Evolutionary conservation across 92 coral and sea anemone genomes (phyloP), one percentile per base, ranked within the genome.

Genomic region (Zoanthus gigantus): DNA sequence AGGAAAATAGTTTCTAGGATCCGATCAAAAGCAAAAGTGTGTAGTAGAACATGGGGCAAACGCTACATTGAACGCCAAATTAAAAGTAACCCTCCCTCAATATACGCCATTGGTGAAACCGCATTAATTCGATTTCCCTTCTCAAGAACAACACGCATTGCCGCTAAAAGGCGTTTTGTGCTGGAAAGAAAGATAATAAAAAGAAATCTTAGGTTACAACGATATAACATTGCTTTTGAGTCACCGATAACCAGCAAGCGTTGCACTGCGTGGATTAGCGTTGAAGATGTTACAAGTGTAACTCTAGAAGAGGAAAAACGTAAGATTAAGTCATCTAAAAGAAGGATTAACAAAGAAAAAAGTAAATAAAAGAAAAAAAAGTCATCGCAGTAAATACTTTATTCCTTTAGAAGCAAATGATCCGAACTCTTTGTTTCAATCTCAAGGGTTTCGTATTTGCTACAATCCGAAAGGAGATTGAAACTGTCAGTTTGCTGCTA

Each of bases 91-190:
- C 91, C 91, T 11, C 91, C 91, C 28, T 91, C 91, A 17, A 61
- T 63, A 69, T 91, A 91, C 86, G 32, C 37, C 10, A 50, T 87
- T 29, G 93, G 89, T 53, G 89, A 91, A 82, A 37, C 34, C 47
- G 86, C 88, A 47, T 79, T 84, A 57, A 42, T 91, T 37, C 86
- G 91, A 0, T 88, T 72, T 56, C 94, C 94, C n/a, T 82, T 88
- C 71, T 79, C 83, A 45, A 87, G 72, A 31, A 50, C 10, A 83
- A 88, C 23, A 79, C 13, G 28, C 11, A 8, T 47, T 66, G 74
- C 87, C 0, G 44, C 54, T 12, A 52, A 52, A 84, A 14, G 69
- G 42, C 66, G 88, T 18, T 53, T 17, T 12, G 71, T 72, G 13
- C 9, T 84, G n/a, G 58, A 84, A 84, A 80, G 75, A n/a, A 69